Conservation (phyloP, 2,888 invertebrate genomes). For the Nesidiocoris tenuis region DNA sequence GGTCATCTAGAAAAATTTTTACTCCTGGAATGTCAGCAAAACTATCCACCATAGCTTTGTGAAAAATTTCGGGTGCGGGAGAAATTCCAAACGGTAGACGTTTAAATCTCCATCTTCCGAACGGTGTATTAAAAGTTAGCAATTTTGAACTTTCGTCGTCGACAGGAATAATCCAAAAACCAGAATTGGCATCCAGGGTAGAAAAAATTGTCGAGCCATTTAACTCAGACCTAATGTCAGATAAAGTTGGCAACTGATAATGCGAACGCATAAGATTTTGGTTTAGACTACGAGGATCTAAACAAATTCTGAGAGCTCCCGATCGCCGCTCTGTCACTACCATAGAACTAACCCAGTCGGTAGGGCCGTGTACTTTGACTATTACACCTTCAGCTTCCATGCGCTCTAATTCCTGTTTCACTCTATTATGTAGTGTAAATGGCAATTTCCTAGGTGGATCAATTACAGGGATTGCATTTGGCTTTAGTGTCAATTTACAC, state of each 20-base stretch:
- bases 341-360: too few relatives aligned
- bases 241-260: slow-evolving; percentile 15
- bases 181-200: too few relatives aligned
- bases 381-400: slow-evolving; percentile 16
- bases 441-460: slow-evolving; percentile 24
- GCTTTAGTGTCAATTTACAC: slow-evolving; percentile 13
- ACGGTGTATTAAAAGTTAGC: slow-evolving; percentile 21
- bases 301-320: slow-evolving; percentile 10
- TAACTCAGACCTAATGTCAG: slow-evolving; percentile 13
- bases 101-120: slow-evolving; percentile 7
- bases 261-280: slow-evolving; percentile 3
- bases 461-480: slow-evolving; percentile 2
- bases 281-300: slow-evolving; percentile 15
- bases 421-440: slow-evolving; percentile 1
- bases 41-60: background rate
- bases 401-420: slow-evolving; percentile 16
- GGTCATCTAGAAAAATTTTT: slow-evolving; percentile 19
- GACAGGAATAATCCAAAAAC: slow-evolving; percentile 4
- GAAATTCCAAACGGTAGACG: slow-evolving; percentile 20
- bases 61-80: slow-evolving; percentile 10
- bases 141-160: slow-evolving; percentile 2
- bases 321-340: too few relatives aligned
- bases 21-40: slow-evolving; percentile 19
- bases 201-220: slow-evolving; percentile 7
- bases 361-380: slow-evolving; percentile 18